Base-by-base conservation (phyloP, 1,140 invertebrate species). In the Phthorimaea operculella region DNA sequence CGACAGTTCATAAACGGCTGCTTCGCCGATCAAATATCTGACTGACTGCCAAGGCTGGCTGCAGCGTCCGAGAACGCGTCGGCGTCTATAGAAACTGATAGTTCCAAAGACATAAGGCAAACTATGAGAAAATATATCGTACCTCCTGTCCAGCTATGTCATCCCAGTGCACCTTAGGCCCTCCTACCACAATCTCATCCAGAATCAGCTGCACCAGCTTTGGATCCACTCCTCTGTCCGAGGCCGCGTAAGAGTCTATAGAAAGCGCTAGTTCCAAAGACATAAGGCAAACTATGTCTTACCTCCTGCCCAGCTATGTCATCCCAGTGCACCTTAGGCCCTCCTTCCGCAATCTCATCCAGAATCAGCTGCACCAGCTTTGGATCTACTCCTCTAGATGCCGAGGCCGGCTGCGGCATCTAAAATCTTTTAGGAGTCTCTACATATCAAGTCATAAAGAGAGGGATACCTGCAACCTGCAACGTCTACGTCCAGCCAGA, bases 261-360 rank as follows among this genome's bases (percentile, higher is more conserved):
- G n/a, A n/a, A n/a, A n/a, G n/a, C n/a, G n/a, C n/a, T n/a, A n/a
- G n/a, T n/a, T n/a, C n/a, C n/a, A n/a, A n/a, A n/a, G n/a, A n/a
- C n/a, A n/a, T n/a, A n/a, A n/a, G n/a, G n/a, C n/a, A n/a, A n/a
- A n/a, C n/a, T n/a, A n/a, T n/a, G n/a, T 58, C 68, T 66, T 64
- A 91, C 92, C 72, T 95, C 92, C 85, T 95, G 93, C 2, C 93
- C 93, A 58, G 96, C 96, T 64, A 99, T 97, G 71, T 98, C 96
- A 55, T 96, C 92, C 96, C 97, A 99, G 52, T 92, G 90, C 11
- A 98, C 89, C 55, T 92, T 89, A 11, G 92, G 21, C 11, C 93
- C 93, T 28, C 94, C 92, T 75, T 90, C 89, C 1, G 90, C 88
- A 57, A 91, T 91, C 86, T 93, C 91, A 81, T 92, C 91, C 51